Base-by-base conservation (phyloP, 1,140 invertebrate species). In the Stratiolaelaps scimitus region DNA sequence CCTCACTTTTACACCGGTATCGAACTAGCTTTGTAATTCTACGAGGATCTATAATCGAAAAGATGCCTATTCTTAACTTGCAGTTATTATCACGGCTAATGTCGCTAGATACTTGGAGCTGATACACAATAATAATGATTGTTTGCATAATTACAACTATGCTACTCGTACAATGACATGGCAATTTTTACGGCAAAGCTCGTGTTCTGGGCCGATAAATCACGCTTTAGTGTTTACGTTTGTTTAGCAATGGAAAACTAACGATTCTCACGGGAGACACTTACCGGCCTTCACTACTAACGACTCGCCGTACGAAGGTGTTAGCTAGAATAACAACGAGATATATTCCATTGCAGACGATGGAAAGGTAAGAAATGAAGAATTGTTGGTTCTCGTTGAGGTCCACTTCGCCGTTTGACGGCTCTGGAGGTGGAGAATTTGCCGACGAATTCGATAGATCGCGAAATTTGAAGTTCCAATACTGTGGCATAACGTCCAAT, bases 391-490 rank as follows among this genome's bases (percentile, higher is more conserved):
- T 60, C 53, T 60, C 53, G 23, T 60, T 26, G 17, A 26, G 4
- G 34, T 40, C 10, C 23, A 4, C 53, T 60, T 10, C 1, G 4
- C 15, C 26, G 23, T 60, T 23, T 23, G 15, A 17, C 15, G 15
- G 2, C 4, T 60, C 53, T 19, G 47, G 20, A 15, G 47, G n/a
- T n/a, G n/a, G n/a, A 10, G 34, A 40, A 40, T 40, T 40, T 6
- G 34, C 10, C 4, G 34, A 40, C n/a, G n/a, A 40, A 10, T 40
- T 10, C 53, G 23, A 29, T 26, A 29, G 26, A 26, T 26, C 23
- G 6, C 53, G 23, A 13, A 60, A 60, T 26, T 60, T 60, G 53
- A 17, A 60, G n/a, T 20, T 60, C 53, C 53, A 60, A 23, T 60
- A 60, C 53, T 60, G 23, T 2, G 34, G 26, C 23, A 23, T 17